Percentiles rank a stretch among this genome's conserved stretches.
phyloP scores from a whole-genome alignment of 2,113 vertebrate species.

The Athene cunicularia region DNA sequence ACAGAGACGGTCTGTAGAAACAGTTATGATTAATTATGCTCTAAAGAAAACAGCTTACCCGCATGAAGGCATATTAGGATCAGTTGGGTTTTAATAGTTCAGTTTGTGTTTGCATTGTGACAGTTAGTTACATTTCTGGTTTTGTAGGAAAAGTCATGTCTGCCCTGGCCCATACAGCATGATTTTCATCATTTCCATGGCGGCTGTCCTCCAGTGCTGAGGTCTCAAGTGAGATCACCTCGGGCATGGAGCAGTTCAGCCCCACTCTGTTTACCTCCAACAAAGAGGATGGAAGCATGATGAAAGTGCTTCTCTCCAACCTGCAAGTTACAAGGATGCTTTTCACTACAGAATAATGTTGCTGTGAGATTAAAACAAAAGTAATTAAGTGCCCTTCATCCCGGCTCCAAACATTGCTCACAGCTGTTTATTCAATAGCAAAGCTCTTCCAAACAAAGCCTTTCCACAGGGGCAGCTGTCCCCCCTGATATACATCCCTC shows the following conservation, averaged over 20 bases:
- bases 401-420: neutral
- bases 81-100: neutral
- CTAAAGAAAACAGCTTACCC: neutral
- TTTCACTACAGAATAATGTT: neutral
- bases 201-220: too few relatives aligned
- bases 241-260: neutral
- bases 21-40: neutral
- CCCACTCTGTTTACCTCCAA: fast-evolving
- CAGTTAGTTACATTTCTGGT: neutral
- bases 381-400: neutral
- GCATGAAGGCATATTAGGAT: neutral
- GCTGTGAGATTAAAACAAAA: neutral
- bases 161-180: neutral
- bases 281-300: neutral
- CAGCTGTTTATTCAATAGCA: neutral
- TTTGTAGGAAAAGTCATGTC: neutral
- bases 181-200: neutral
- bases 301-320: neutral
- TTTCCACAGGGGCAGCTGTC: neutral
- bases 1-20: neutral
- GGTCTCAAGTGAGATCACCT: neutral
- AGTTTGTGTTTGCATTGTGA: neutral
- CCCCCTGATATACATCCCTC: neutral
- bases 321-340: neutral
- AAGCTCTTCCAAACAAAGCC: neutral